These are phyloP conservation scores for Grantiella picta DNA, from an alignment of 2,113 vertebrate species.

Conservation along the genomic window DNA sequence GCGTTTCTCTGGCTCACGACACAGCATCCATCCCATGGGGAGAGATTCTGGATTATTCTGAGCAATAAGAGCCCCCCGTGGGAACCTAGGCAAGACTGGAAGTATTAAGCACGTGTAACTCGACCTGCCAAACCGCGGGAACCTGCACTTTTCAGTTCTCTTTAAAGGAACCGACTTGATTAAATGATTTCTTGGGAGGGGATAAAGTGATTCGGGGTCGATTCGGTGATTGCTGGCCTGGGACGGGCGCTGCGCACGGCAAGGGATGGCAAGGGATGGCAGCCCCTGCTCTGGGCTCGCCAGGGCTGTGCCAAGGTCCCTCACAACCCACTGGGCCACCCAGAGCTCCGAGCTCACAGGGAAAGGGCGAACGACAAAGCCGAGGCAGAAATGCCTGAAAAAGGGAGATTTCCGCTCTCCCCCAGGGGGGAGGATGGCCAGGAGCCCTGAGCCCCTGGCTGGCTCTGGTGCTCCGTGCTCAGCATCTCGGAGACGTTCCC, in stretches of 20 bases:
- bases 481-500: accelerated
- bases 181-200: neutral
- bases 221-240: neutral
- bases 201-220: neutral
- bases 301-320: neutral
- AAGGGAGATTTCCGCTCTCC: neutral
- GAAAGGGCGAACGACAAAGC: accelerated
- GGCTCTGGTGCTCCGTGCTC: accelerated
- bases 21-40: neutral
- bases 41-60: neutral
- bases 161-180: neutral
- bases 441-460: accelerated
- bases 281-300: neutral
- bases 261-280: neutral
- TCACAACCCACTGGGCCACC: neutral
- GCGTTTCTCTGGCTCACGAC: neutral
- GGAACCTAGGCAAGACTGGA: slow-evolving; percentile 2
- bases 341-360: accelerated
- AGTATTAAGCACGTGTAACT: neutral
- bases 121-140: neutral
- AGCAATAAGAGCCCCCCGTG: neutral
- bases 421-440: accelerated
- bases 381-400: neutral
- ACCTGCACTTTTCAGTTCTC: slow-evolving; percentile 21
- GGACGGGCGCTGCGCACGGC: accelerated